phyloP scores from a whole-genome alignment of 2,888 invertebrate species.

The Camponotus fellah region DNA sequence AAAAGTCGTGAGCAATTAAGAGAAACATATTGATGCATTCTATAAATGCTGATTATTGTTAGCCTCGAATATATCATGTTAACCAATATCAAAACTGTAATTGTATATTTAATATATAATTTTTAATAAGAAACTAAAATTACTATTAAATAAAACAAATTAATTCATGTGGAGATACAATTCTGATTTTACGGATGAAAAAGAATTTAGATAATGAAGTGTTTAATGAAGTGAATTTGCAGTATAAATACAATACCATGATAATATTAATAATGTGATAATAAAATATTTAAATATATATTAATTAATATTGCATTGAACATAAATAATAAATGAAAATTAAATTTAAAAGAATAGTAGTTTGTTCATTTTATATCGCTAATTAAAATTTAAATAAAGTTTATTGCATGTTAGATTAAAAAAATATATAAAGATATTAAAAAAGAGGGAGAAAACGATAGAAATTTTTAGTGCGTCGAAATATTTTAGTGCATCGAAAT shows the following conservation, averaged over 20 bases:
- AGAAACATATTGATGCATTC: background rate
- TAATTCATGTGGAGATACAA: background rate
- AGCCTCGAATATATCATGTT: background rate
- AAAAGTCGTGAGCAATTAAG: background rate
- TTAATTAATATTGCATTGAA: background rate
- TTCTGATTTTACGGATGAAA: background rate
- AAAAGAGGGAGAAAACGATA: background rate
- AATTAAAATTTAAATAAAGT: background rate
- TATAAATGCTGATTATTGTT: background rate
- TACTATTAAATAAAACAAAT: background rate
- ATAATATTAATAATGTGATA: background rate
- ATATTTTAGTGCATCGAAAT: conserved; percentile 17
- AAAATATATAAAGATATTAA: background rate
- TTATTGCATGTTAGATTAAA: background rate
- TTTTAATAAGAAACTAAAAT: background rate
- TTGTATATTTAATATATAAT: background rate
- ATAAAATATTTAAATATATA: background rate
- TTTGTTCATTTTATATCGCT: background rate
- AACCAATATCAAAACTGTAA: background rate
- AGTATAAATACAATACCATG: background rate
- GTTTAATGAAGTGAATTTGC: background rate
- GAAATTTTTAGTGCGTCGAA: background rate
- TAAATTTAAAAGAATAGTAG: background rate
- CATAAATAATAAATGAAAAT: background rate
- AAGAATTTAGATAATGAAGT: background rate